These are phyloP conservation scores for Drosophila multiciliata DNA, from an alignment of 2,888 invertebrate species.

Conservation along the genomic window DNA sequence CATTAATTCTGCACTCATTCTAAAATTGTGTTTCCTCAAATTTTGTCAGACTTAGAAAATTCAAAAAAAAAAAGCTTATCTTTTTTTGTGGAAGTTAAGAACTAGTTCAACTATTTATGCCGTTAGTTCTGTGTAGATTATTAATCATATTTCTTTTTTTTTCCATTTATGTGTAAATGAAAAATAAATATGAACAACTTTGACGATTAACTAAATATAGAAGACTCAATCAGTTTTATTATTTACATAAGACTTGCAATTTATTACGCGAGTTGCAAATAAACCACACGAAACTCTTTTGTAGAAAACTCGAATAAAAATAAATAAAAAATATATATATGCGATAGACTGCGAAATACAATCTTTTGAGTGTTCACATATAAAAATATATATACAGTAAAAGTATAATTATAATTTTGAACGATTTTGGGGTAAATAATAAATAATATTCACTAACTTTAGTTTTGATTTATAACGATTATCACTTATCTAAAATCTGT, in stretches of 20 bases:
- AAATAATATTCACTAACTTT: no score
- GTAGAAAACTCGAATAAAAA: background rate
- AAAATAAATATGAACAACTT: background rate
- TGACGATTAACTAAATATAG: background rate
- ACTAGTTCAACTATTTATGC: background rate
- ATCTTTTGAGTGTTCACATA: background rate
- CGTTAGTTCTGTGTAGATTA: background rate
- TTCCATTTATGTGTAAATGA: background rate
- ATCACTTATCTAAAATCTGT: background rate
- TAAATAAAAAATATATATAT: background rate
- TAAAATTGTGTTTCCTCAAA: background rate
- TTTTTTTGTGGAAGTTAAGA: background rate
- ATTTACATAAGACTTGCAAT: background rate
- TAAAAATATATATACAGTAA: background rate
- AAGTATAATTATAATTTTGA: background rate
- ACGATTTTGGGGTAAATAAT: background rate
- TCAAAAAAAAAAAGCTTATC: background rate
- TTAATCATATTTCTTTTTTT: background rate
- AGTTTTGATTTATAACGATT: background rate
- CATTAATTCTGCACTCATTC: background rate
- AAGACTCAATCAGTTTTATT: background rate
- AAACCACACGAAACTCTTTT: background rate
- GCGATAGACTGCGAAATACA: background rate
- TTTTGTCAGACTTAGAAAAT: background rate
- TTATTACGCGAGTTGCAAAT: no score